Evolutionary conservation across 2,888 invertebrate genomes (phyloP).

Genomic region (Stenodema calcarata): DNA sequence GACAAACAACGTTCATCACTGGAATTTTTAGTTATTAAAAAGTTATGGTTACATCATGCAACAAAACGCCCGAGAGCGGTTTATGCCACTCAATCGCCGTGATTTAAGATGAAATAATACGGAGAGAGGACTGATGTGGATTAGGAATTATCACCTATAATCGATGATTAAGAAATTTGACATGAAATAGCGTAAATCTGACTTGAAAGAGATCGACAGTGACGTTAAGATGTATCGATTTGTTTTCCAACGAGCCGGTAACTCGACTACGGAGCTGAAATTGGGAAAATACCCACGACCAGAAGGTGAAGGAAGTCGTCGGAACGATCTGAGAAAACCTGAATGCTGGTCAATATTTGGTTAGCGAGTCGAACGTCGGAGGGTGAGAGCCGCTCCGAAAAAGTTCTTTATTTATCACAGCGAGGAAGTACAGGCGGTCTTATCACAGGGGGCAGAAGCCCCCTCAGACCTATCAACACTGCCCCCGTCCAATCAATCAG

Average conservation of each 20-base stretch:
- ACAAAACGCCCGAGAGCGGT: no score
- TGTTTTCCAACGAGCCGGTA: neutral
- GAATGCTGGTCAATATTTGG: slow-evolving; percentile 38
- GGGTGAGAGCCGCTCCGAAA: neutral
- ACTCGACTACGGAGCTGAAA: neutral
- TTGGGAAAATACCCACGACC: neutral
- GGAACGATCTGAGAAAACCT: slow-evolving; percentile 1
- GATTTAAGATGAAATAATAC: no score
- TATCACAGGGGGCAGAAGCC: neutral
- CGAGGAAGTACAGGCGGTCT: neutral
- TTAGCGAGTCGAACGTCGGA: slow-evolving; percentile 5
- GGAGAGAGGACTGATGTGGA: no score
- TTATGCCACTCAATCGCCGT: no score
- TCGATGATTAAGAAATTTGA: no score
- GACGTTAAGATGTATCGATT: neutral
- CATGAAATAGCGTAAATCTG: no score
- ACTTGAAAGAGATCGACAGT: no score
- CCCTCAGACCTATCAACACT: neutral
- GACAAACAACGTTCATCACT: no score
- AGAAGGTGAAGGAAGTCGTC: neutral
- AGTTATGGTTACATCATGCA: no score
- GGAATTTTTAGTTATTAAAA: no score
- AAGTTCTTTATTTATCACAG: neutral
- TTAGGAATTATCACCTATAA: no score
- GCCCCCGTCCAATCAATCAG: neutral